Evolutionary conservation across 2,113 vertebrate species (phyloP), one percentile per base, ranked within the genome.

Genomic region (Vimba vimba): DNA sequence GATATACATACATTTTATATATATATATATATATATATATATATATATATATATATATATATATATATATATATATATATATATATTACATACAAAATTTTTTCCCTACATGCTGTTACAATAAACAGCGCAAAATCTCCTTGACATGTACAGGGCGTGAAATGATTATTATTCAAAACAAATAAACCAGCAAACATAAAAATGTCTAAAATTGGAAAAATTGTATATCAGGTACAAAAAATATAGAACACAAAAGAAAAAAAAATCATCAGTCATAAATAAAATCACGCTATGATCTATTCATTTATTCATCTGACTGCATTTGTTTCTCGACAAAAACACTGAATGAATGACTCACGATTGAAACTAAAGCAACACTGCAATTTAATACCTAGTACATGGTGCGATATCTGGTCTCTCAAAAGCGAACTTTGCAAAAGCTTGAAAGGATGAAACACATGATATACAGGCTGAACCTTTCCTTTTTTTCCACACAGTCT

Each of bases 361-460:
- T 15, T 36, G 27, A 60, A 85, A 85, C 64, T 12, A 43, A 81
- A 77, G 83, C 83, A 87, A 89, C 86, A 89, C 86, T 89, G 83
- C 33, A 75, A 79, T 62, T 19, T 13, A 80, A 79, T 47, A 57
- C 59, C 39, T 17, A 66, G 59, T 81, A 57, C 64, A 33, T 10
- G 57, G 62, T 66, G 33, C 33, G 62, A 50, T 23, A 77, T 82
- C 77, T 79, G 57, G 13, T 39, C 57, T 17, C 30, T 39, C 39
- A 45, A 69, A 69, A 33, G 36, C 57, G 43, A 62, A 59, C 76
- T 77, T 30, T 55, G 45, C 25, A 55, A 55, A 77, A 33, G 27
- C 47, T 77, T 33, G 50, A 77, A 55, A 52, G 15, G 25, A 74
- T 47, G 45, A 74, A 13, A 50, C 71, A 2, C 75, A 77, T 33